These are phyloP conservation scores for Petroica traversi DNA, from an alignment of 2,113 vertebrate genomes.

Conservation along the genomic window DNA sequence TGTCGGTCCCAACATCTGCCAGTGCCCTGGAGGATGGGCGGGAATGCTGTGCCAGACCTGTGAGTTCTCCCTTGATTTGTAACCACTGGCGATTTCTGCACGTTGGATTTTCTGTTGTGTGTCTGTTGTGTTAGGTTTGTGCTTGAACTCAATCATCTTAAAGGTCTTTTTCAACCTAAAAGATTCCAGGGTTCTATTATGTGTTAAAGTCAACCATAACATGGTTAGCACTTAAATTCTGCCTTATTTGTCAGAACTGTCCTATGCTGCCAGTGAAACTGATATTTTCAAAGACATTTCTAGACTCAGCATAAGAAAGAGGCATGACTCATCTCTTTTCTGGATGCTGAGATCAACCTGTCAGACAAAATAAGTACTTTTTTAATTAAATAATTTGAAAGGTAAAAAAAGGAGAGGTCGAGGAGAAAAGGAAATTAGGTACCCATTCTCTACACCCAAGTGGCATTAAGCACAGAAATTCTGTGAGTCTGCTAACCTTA, in stretches of 20 bases:
- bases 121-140: not conserved
- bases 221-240: not conserved
- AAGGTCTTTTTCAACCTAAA: not conserved
- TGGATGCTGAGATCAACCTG: not conserved
- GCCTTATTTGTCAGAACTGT: not conserved
- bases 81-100: fast-evolving
- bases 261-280: not conserved
- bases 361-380: not conserved
- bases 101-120: fast-evolving
- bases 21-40: conserved; percentile 64
- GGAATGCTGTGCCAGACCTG: conserved; percentile 76
- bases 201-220: not conserved
- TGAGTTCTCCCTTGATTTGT: conserved; percentile 60
- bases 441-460: not conserved
- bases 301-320: not conserved
- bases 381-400: not conserved
- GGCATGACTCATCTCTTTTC: not conserved
- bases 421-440: not conserved
- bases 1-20: conserved; percentile 67
- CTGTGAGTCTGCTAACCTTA: not conserved
- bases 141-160: not conserved
- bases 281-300: not conserved
- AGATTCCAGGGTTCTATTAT: not conserved
- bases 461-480: not conserved
- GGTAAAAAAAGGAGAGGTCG: not conserved